Conservation (phyloP, 2,113 vertebrate genomes). For the Odocoileus virginianus region DNA sequence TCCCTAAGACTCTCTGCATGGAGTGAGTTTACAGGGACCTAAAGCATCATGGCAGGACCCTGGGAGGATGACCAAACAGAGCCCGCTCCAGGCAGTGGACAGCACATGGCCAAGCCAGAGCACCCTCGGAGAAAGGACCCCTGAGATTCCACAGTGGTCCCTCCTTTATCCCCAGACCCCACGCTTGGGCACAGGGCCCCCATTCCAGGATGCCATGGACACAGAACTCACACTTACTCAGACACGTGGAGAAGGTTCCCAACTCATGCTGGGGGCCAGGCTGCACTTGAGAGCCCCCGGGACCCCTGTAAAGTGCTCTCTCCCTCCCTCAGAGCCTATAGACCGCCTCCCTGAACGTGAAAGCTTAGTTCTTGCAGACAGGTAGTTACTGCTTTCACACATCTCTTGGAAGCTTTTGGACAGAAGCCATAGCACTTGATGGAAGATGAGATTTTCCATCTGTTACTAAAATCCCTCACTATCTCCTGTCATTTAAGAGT, state of each 20-base stretch:
- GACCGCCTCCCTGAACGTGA: neutral
- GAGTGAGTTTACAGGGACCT: too few species aligned
- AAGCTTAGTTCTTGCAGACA: conserved; percentile 22
- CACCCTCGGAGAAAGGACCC: neutral
- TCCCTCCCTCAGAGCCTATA: rapidly evolving
- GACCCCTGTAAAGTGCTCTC: neutral
- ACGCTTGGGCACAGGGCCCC: neutral
- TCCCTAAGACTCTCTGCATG: neutral
- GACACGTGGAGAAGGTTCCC: too few species aligned
- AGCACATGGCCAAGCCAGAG: neutral
- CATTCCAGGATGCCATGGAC: neutral
- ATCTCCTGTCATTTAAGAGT: neutral
- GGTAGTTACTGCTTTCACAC: conserved; percentile 11
- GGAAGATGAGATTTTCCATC: neutral
- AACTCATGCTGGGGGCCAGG: rapidly evolving
- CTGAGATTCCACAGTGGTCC: too few species aligned
- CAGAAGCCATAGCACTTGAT: neutral
- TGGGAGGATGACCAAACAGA: neutral
- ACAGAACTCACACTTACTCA: neutral
- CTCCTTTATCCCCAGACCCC: too few species aligned
- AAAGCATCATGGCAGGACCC: too few species aligned
- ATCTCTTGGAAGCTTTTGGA: conserved; percentile 17
- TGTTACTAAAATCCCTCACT: neutral
- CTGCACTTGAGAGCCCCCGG: rapidly evolving
- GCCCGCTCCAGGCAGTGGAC: neutral